These are phyloP conservation scores for Artibeus lituratus DNA, from an alignment of 2,797 vertebrate genomes.

Conservation along the genomic window DNA sequence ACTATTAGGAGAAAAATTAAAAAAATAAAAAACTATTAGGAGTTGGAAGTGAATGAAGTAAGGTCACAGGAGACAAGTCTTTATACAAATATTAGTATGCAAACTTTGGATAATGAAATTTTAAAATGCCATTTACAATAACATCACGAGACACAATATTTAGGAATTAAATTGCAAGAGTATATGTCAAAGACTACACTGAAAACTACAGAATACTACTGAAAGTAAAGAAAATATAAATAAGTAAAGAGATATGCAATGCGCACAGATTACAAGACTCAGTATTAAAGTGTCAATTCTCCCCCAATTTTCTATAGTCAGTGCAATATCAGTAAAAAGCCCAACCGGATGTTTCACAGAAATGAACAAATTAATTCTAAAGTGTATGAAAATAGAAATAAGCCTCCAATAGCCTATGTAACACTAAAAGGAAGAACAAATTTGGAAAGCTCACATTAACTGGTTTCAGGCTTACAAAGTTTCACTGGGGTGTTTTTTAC, in stretches of 20 bases:
- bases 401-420: not conserved
- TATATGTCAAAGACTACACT: not conserved
- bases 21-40: not conserved
- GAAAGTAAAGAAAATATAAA: not conserved
- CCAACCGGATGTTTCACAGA: not conserved
- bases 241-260: not conserved
- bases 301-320: not conserved
- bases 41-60: not conserved
- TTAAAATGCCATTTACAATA: slow-evolving; percentile 2
- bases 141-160: not conserved
- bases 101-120: not conserved
- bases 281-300: not conserved
- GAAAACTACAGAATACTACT: not conserved
- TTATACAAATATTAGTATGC: not conserved
- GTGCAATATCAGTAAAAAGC: not conserved
- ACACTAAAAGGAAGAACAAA: not conserved
- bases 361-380: not conserved
- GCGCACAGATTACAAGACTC: not conserved
- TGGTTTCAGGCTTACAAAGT: not conserved
- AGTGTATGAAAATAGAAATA: not conserved
- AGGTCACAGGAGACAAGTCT: not conserved
- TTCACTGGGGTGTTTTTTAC: not conserved
- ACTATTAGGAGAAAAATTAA: not conserved
- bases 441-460: not conserved
- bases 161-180: slow-evolving; percentile 23